Conservation (phyloP, 1,140 invertebrate species). For the Bombyx mori region ASM3026992v2 NC_085108.1:5419001-5419500, state of each 20-base stretch:
- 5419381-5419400: constrained; percentile 55
- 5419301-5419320: constrained; percentile 46
- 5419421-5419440: constrained; percentile 72
- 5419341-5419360: constrained; percentile 72
- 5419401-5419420: constrained; percentile 32
- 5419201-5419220: constrained; percentile 40
- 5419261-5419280: constrained; percentile 24
- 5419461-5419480: constrained; percentile 79
- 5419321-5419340: constrained; percentile 69
- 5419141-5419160: constrained; percentile 66
- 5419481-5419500: constrained; percentile 86
- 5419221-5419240: constrained; percentile 48
- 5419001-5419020: not conserved
- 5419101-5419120: constrained; percentile 61
- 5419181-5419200: constrained; percentile 12
- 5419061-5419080: constrained; percentile 30
- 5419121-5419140: constrained; percentile 66
- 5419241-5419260: constrained; percentile 46
- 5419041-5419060: constrained; percentile 34
- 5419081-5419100: constrained; percentile 50
- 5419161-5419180: constrained; percentile 24
- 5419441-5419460: constrained; percentile 83
- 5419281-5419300: constrained; percentile 10
- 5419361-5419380: constrained; percentile 65
- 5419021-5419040: not conserved